A percentile compares a stretch with the other conserved stretches of the same genome.
Evolutionary conservation across 2,888 invertebrate genomes (phyloP).

Genomic region (Aricia artaxerxes): DNA sequence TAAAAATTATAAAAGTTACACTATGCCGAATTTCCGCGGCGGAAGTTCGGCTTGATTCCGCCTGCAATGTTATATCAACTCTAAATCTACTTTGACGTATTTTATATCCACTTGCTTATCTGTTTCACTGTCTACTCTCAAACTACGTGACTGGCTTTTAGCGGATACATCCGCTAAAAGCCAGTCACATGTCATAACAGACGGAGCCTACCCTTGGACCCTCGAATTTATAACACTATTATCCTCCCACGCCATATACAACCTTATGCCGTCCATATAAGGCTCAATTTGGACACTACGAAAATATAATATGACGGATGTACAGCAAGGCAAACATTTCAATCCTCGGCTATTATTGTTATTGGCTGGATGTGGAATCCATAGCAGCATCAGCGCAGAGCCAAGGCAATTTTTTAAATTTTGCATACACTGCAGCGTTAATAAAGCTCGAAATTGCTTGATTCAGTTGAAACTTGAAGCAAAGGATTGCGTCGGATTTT

Average conservation of each 20-base stretch:
- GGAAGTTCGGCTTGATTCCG: too few relatives aligned
- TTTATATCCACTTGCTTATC: not conserved
- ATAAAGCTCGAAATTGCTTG: not conserved
- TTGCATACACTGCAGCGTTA: not conserved
- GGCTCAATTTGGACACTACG: not conserved
- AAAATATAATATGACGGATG: constrained; percentile 10
- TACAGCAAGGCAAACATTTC: constrained; percentile 18
- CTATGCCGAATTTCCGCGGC: too few relatives aligned
- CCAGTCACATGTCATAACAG: constrained; percentile 21
- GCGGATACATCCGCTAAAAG: too few relatives aligned
- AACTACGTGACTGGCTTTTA: constrained; percentile 17
- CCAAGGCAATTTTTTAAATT: not conserved
- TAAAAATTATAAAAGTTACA: too few relatives aligned
- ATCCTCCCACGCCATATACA: not conserved
- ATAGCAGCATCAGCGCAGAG: not conserved
- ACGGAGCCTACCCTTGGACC: constrained; percentile 22
- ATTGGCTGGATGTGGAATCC: constrained; percentile 13
- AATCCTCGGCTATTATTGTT: constrained; percentile 22
- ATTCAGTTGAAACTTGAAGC: not conserved
- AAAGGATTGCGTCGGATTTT: too few relatives aligned
- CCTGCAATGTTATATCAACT: too few relatives aligned
- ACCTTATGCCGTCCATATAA: not conserved
- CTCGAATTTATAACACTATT: constrained; percentile 20
- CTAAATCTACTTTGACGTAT: not conserved
- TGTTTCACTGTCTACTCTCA: not conserved